Evolutionary conservation across 2,888 invertebrate species (phyloP).

Genomic region (Heliconius charithonia): DNA sequence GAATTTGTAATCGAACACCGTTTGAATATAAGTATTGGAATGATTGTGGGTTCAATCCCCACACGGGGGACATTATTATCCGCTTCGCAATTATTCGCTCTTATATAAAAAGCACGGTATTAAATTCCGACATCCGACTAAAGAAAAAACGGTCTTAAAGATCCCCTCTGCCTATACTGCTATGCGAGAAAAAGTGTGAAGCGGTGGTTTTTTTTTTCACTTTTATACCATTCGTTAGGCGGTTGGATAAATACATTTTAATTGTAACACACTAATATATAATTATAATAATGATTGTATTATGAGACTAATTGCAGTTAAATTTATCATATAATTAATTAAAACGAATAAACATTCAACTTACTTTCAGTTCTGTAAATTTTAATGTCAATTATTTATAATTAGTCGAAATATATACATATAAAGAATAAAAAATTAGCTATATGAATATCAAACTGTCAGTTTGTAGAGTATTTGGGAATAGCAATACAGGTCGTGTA

Average conservation of each 20-base stretch:
- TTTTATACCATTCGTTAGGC: neutral
- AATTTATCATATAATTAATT: neutral
- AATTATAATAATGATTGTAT: slow-evolving; percentile 2
- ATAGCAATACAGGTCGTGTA: no score
- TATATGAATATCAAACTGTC: slow-evolving; percentile 29
- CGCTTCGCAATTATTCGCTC: no score
- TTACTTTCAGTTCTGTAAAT: neutral
- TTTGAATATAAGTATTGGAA: no score
- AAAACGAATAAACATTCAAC: neutral
- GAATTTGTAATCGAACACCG: no score
- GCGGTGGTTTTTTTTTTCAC: neutral
- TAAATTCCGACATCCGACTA: no score
- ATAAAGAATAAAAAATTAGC: slow-evolving; percentile 15
- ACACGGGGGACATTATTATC: no score
- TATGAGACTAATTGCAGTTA: neutral
- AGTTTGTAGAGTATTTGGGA: slow-evolving; percentile 16
- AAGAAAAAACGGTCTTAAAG: no score
- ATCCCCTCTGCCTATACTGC: neutral
- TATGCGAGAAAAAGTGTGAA: neutral
- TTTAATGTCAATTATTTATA: neutral
- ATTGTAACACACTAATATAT: no score
- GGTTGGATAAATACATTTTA: no score
- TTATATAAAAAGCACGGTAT: no score
- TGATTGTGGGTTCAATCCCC: no score
- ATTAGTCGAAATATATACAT: slow-evolving; percentile 2